Evolutionary conservation across 2,113 vertebrate species (phyloP), one percentile per base, ranked within the genome.

Genomic region (Ailurus styani): DNA sequence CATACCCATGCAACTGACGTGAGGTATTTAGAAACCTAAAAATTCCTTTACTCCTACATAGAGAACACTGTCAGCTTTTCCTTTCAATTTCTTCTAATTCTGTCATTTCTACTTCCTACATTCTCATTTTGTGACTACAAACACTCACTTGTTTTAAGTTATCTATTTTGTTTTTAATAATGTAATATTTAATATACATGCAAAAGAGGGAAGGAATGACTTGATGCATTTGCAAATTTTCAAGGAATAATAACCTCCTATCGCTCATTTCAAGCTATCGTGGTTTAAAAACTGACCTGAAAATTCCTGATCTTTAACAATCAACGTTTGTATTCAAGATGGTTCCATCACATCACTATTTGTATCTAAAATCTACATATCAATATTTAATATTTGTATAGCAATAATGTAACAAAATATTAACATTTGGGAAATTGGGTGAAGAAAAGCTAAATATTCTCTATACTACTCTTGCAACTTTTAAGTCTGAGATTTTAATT

Each of bases 21-120:
- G n/a, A 27, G 88, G 55, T n/a, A 88, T 79, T 87, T 87, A 87
- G 72, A 73, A 93, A 72, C 17, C 31, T 62, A 55, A 37, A 95
- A 81, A 89, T 82, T 81, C 62, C 78, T 73, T 94, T 86, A 77
- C 52, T 91, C n/a, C 37, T 82, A 12, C 47, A 20, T 13, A 93
- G 25, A 85, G 40, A 82, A 87, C 25, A 93, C 4, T 75, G 2
- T 11, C 72, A 77, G 52, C 6, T 82, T 86, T 50, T 95, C 42
- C 55, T 86, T 94, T 79, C 45, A 82, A 60, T 84, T 85, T 77
- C 73, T 87, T 95, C 82, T 81, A 89, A 87, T 95, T 75, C 93
- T 75, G 42, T 92, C 92, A 82, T 34, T 85, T 66, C 47, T 91
- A 83, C 45, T 83, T 83, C 40, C 8, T 95, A 45, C 23, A 96